phyloP scores from a whole-genome alignment of 2,113 vertebrate genomes.

The Uropsilus gracilis region DNA sequence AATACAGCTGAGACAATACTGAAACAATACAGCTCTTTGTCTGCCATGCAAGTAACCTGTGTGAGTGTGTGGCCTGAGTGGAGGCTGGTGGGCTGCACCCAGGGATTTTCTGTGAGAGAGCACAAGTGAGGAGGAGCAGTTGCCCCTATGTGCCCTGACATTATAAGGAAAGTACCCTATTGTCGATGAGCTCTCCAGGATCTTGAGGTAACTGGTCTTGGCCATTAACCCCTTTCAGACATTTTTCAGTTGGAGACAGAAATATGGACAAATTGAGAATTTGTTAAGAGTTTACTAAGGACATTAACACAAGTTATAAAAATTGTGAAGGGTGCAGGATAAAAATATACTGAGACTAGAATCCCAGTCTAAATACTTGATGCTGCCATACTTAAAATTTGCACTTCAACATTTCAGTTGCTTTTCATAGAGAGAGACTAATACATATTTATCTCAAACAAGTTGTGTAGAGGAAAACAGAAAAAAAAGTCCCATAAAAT shows the following conservation, averaged over 20 bases:
- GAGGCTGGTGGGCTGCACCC: too few species aligned
- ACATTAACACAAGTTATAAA: not conserved
- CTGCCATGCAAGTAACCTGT: too few species aligned
- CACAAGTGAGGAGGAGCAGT: too few species aligned
- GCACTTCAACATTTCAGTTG: not conserved
- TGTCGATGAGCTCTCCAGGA: constrained; percentile 88
- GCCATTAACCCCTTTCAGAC: not conserved
- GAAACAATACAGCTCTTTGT: accelerated
- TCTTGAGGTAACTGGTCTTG: constrained; percentile 71
- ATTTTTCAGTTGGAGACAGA: not conserved
- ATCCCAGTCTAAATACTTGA: not conserved
- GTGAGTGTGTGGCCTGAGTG: not conserved
- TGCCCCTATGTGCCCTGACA: too few species aligned
- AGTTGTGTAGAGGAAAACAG: not conserved
- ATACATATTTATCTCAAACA: not conserved
- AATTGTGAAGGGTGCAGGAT: not conserved
- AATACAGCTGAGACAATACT: too few species aligned
- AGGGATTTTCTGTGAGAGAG: too few species aligned
- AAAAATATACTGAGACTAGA: not conserved
- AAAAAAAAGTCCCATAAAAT: not conserved
- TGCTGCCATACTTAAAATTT: not conserved
- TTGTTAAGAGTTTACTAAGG: not conserved
- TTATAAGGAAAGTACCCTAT: not conserved
- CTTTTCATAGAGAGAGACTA: not conserved
- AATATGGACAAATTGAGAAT: not conserved